Evolutionary conservation across 2,797 vertebrate species (phyloP).

Genomic region (Sternarchorhynchus goeldii): DNA sequence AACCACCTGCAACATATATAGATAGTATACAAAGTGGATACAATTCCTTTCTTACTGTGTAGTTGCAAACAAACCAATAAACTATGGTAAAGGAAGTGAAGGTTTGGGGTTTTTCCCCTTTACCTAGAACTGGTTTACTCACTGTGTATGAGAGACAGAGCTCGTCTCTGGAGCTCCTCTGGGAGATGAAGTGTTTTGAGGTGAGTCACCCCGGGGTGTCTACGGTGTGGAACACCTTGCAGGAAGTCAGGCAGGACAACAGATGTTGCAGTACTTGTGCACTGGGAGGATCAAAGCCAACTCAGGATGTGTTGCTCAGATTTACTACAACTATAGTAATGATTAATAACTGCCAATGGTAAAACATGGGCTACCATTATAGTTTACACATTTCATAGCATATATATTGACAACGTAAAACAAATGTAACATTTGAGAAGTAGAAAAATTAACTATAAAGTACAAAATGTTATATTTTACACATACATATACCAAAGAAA

Average conservation of each 20-base stretch:
- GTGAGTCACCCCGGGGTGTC: conserved; percentile 81
- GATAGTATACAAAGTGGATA: no score
- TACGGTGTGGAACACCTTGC: conserved; percentile 73
- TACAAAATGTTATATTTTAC: no score
- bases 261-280: conserved; percentile 64
- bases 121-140: conserved; percentile 46
- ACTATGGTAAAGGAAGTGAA: no score
- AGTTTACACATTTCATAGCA: no score
- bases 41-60: no score
- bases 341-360: background rate
- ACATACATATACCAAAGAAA: no score
- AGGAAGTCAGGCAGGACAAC: conserved; percentile 72
- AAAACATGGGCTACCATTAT: background rate
- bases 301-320: background rate
- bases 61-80: no score
- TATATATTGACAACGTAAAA: background rate
- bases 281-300: conserved; percentile 59
- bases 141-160: conserved; percentile 74
- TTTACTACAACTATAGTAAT: no score
- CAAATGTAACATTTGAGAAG: background rate
- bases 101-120: no score
- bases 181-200: conserved; percentile 77
- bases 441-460: background rate
- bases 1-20: no score
- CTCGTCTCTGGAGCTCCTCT: conserved; percentile 69